Evolutionary conservation across 1,140 invertebrate species (phyloP).

Genomic region (Eulimnadia texana): DNA sequence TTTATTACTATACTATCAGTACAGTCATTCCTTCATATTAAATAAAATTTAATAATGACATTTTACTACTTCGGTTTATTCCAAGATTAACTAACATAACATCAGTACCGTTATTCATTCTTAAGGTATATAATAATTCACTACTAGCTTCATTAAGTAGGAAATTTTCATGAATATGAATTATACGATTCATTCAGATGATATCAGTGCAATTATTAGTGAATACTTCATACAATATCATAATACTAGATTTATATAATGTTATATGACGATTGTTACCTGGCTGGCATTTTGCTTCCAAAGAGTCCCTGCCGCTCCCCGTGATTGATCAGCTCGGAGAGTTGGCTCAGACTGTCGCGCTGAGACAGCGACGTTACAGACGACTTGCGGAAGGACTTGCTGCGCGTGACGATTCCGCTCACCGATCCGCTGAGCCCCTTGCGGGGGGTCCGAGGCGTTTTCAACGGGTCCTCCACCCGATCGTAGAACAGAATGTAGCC

Average conservation of each 20-base stretch:
- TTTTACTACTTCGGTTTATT: too few relatives aligned
- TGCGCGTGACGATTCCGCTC: slow-evolving; percentile 8
- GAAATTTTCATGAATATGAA: too few relatives aligned
- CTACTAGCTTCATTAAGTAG: too few relatives aligned
- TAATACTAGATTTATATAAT: neutral
- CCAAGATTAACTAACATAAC: too few relatives aligned
- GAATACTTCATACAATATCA: too few relatives aligned
- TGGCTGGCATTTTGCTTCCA: slow-evolving; percentile 33
- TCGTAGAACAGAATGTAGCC: slow-evolving; percentile 46
- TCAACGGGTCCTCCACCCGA: slow-evolving; percentile 27
- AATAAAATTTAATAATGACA: too few relatives aligned
- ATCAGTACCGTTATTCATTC: too few relatives aligned
- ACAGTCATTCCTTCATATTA: too few relatives aligned
- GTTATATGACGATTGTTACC: neutral
- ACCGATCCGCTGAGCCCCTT: slow-evolving; percentile 9
- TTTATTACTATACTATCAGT: too few relatives aligned
- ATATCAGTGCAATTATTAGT: too few relatives aligned
- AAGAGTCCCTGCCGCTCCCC: slow-evolving; percentile 36
- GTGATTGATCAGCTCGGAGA: slow-evolving; percentile 37
- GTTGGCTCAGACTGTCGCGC: slow-evolving; percentile 33
- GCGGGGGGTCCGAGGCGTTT: slow-evolving; percentile 29
- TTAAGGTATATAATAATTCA: too few relatives aligned
- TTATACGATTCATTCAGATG: too few relatives aligned
- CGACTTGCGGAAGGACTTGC: slow-evolving; percentile 12
- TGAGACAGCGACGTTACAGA: neutral